Evolutionary conservation across 2,113 vertebrate genomes (phyloP).

Genomic region (Neodontobutis hainanensis): DNA sequence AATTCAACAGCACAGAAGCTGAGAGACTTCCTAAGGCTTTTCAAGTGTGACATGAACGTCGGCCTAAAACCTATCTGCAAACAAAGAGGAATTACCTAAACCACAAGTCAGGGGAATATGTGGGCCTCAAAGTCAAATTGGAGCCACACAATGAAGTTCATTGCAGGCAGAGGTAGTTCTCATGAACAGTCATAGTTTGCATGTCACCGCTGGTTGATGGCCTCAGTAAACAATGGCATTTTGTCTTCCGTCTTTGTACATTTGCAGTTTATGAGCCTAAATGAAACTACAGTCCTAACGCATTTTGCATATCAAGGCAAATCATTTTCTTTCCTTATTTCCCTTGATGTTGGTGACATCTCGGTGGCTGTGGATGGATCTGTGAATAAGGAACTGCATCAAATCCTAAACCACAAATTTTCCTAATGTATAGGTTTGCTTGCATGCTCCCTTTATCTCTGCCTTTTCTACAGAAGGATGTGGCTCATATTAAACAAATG

Average conservation of each 20-base stretch:
- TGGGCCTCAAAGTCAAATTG: conserved; percentile 23
- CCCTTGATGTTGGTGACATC: conserved; percentile 37
- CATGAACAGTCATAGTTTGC: conserved; percentile 29
- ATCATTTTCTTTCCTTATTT: conserved; percentile 10
- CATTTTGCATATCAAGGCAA: conserved; percentile 19
- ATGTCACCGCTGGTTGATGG: conserved; percentile 34
- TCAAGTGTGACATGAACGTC: conserved; percentile 10
- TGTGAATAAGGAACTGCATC: conserved; percentile 22
- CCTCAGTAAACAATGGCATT: conserved; percentile 21
- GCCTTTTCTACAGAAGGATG: background rate
- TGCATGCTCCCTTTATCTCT: conserved; percentile 22
- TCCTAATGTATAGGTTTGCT: conserved; percentile 19
- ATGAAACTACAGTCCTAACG: conserved; percentile 11
- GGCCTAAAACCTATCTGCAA: conserved; percentile 18
- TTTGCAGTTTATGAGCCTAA: conserved; percentile 5
- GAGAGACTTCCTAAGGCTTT: conserved; percentile 29
- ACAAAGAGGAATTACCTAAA: conserved; percentile 48
- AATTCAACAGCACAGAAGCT: conserved; percentile 9
- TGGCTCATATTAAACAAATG: conserved; percentile 12
- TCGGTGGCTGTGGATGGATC: conserved; percentile 7
- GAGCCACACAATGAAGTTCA: conserved; percentile 34
- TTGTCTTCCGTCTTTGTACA: conserved; percentile 4
- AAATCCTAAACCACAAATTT: conserved; percentile 36
- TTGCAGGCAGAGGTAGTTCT: conserved; percentile 24
- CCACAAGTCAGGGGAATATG: conserved; percentile 43